Evolutionary conservation across 2,797 vertebrate species (phyloP), one percentile per base, ranked within the genome.

Genomic region (Phaenicophaeus curvirostris): DNA sequence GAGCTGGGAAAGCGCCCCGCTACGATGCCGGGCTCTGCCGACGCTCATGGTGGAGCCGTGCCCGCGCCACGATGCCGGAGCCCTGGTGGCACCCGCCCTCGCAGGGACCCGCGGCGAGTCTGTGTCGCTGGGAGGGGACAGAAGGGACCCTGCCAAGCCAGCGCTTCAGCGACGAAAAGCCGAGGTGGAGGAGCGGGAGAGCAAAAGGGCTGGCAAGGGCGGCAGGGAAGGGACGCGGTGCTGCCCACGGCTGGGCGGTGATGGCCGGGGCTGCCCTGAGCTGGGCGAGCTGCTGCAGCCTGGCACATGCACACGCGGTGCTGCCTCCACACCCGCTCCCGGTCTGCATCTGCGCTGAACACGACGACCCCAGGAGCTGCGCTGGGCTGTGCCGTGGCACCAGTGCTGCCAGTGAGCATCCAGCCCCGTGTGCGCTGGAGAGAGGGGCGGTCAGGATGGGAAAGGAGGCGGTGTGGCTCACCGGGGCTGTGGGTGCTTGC

Each of bases 31-130:
- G 48, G n/a, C n/a, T n/a, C n/a, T n/a, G n/a, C n/a, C n/a, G n/a
- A n/a, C n/a, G 75, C 72, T 61, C 75, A 5, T 8, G 18, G 86
- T n/a, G 48, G 25, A 55, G 54, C 25, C 15, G 4, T 55, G 25
- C 63, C 75, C 0, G 7, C 3, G 3, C 9, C 18, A 3, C 3
- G 5, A 7, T 9, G 24, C 25, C 0, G n/a, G n/a, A 0, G 5
- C 1, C 67, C 28, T 9, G 4, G 18, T 4, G 24, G 54, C 44
- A 55, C 46, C 1, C n/a, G 0, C 46, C 61, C 42, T 15, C 15
- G 46, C n/a, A n/a, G n/a, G n/a, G n/a, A 51, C 35, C 37, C 2
- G 6, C 4, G 14, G 59, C 27, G 12, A 58, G 85, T 31, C 67
- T 50, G 57, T 7, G 17, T 75, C 16, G 3, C 2, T 1, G 23